These are phyloP conservation scores for Saxicola maurus DNA, from an alignment of 2,797 vertebrate species.

Conservation along the genomic window DNA sequence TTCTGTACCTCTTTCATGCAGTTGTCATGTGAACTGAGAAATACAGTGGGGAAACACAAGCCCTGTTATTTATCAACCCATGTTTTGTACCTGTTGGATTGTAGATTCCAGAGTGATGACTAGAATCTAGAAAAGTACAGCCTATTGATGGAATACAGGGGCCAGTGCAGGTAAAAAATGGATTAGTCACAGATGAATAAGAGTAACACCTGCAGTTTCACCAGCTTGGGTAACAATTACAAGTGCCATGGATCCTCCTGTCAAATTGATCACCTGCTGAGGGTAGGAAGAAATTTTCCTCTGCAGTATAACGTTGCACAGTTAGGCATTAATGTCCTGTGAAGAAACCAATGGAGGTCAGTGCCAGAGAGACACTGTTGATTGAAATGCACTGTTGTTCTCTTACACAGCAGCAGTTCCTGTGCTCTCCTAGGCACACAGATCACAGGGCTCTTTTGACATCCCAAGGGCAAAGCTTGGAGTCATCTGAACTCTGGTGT, in stretches of 20 bases:
- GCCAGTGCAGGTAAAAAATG: conserved; percentile 19
- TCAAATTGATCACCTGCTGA: neutral
- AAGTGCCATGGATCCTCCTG: neutral
- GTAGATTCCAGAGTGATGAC: conserved; percentile 27
- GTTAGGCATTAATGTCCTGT: neutral
- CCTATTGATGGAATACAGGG: neutral
- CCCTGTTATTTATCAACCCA: conserved; percentile 37
- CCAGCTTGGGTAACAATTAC: conserved; percentile 5
- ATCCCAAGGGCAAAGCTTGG: conserved; percentile 31
- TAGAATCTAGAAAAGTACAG: conserved; percentile 15
- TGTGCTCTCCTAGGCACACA: fast-evolving
- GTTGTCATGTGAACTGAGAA: conserved; percentile 31
- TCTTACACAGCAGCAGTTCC: neutral
- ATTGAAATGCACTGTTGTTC: fast-evolving
- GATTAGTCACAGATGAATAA: conserved; percentile 44
- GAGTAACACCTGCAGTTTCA: conserved; percentile 24
- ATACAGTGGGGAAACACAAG: neutral
- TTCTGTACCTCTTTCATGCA: neutral
- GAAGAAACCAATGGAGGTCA: neutral
- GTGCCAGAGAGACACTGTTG: neutral
- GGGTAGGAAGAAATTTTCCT: neutral
- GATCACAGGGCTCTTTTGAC: neutral
- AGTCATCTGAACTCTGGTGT: neutral
- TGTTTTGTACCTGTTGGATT: conserved; percentile 12
- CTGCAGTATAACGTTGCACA: neutral